Conservation (phyloP, 2,797 vertebrate species). For the Crossoptilon crossoptilon region DNA sequence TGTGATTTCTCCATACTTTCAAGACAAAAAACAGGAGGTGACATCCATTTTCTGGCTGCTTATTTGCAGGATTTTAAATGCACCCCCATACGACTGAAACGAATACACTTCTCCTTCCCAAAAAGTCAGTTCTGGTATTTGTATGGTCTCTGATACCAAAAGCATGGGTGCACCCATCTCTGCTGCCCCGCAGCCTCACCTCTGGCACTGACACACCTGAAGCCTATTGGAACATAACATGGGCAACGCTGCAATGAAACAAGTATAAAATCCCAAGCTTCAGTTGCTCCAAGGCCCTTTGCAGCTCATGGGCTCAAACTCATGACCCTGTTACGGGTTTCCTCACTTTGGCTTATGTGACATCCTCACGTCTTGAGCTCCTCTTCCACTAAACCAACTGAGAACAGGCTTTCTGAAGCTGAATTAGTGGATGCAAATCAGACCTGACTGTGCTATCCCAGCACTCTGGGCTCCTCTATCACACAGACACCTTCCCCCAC, state of each 20-base stretch:
- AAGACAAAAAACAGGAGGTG: neutral
- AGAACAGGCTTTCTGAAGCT: neutral
- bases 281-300: neutral
- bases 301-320: neutral
- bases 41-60: neutral
- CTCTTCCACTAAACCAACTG: neutral
- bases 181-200: neutral
- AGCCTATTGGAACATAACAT: neutral
- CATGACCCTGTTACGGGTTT: fast-evolving
- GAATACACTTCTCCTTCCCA: neutral
- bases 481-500: neutral
- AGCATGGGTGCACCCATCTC: fast-evolving
- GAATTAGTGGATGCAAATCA: neutral
- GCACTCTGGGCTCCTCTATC: neutral
- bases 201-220: neutral
- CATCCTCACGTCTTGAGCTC: neutral
- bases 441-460: fast-evolving
- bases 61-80: neutral
- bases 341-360: neutral
- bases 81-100: neutral
- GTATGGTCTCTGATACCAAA: fast-evolving
- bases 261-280: neutral
- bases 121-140: fast-evolving
- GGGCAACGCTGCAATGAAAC: neutral
- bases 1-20: neutral